These are phyloP conservation scores for Callopanchax toddi DNA, from an alignment of 2,113 vertebrate species.

Conservation along the genomic window DNA sequence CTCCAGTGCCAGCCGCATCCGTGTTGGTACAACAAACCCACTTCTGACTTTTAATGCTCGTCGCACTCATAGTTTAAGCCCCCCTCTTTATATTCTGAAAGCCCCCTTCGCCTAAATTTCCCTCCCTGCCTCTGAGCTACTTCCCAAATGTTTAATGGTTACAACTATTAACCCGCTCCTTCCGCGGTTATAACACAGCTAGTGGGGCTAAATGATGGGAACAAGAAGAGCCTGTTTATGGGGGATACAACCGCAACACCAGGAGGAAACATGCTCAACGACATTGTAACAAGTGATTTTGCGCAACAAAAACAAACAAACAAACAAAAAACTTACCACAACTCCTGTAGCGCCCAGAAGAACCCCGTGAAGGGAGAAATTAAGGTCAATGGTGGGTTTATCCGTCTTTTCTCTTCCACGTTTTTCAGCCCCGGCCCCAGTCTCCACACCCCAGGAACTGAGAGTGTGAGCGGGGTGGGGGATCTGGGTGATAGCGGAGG, in stretches of 20 bases:
- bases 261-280: slow-evolving; percentile 45
- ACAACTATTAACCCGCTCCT: not conserved
- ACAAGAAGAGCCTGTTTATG: not conserved
- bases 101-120: slow-evolving; percentile 42
- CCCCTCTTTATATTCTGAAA: slow-evolving; percentile 29
- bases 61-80: slow-evolving; percentile 28
- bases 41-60: slow-evolving; percentile 36
- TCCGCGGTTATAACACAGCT: not conserved
- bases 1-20: slow-evolving; percentile 50
- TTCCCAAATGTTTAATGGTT: slow-evolving; percentile 59
- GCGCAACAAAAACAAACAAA: slow-evolving; percentile 1
- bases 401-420: slow-evolving; percentile 60
- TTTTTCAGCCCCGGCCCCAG: slow-evolving; percentile 72
- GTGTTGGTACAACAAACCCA: slow-evolving; percentile 41
- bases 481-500: slow-evolving; percentile 71
- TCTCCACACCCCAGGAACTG: slow-evolving; percentile 79
- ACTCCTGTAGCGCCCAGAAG: slow-evolving; percentile 52
- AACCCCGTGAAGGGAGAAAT: slow-evolving; percentile 20
- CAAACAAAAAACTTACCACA: slow-evolving; percentile 73
- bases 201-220: too few species aligned
- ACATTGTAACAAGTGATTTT: slow-evolving; percentile 66
- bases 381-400: slow-evolving; percentile 21
- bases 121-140: slow-evolving; percentile 79
- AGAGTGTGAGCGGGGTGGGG: slow-evolving; percentile 76
- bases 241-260: slow-evolving; percentile 34